phyloP scores from a whole-genome alignment of 1,140 invertebrate genomes.

The Archivesica marissinica region DNA sequence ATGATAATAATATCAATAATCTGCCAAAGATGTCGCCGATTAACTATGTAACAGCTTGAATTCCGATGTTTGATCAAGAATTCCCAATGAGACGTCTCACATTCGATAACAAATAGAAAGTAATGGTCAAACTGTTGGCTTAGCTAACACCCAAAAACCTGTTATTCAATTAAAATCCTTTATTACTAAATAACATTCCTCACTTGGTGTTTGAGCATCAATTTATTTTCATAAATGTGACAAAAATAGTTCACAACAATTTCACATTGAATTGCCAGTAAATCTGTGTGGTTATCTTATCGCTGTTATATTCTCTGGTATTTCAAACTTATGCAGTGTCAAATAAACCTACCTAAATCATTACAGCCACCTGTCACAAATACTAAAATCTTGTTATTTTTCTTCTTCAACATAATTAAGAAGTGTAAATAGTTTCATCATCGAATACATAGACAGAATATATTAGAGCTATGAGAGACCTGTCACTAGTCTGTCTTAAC shows the following conservation, averaged over 20 bases:
- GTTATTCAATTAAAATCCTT: neutral
- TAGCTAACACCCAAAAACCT: neutral
- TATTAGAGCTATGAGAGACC: neutral
- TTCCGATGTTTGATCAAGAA: neutral
- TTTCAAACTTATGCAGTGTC: slow-evolving; percentile 13
- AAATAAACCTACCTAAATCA: slow-evolving; percentile 16
- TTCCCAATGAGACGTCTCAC: neutral
- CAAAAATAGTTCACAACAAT: slow-evolving; percentile 1
- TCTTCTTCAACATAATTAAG: slow-evolving; percentile 11
- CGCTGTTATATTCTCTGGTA: neutral
- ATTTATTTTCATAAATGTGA: slow-evolving; percentile 7
- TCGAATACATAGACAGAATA: neutral
- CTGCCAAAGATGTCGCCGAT: neutral
- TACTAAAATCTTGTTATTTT: slow-evolving; percentile 16
- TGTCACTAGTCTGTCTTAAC: slow-evolving; percentile 1
- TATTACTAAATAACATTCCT: neutral
- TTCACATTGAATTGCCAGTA: neutral
- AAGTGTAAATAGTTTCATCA: slow-evolving; percentile 6
- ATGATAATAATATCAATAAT: slow-evolving; percentile 9
- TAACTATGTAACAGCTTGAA: slow-evolving; percentile 1
- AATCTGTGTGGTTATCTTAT: neutral
- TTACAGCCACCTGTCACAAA: neutral
- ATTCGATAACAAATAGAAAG: neutral
- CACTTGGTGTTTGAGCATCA: neutral
- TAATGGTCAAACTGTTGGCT: neutral